Conservation (phyloP, 2,113 vertebrate species). For the Tringa solitaria region DNA sequence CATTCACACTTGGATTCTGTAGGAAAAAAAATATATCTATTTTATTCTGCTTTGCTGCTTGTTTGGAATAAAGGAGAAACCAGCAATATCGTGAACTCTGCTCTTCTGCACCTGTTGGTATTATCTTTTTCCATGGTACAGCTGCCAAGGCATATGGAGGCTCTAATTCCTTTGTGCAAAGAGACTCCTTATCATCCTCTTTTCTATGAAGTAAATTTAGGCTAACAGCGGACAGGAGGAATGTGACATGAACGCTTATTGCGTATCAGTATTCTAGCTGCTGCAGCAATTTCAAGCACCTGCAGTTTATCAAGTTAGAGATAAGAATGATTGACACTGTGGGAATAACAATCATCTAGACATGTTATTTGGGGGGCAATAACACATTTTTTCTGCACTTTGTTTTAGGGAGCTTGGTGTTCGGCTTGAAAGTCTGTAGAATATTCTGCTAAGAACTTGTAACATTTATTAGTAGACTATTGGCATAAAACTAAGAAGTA, state of each 20-base stretch:
- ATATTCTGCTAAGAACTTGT: neutral
- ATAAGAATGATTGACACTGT: slow-evolving; percentile 2
- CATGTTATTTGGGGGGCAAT: neutral
- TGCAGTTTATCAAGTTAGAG: slow-evolving; percentile 52
- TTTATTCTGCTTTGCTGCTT: neutral
- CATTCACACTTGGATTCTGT: neutral
- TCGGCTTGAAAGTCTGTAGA: neutral
- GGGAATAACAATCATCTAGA: slow-evolving; percentile 31
- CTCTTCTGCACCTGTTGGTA: neutral
- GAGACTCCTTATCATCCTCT: slow-evolving; percentile 4
- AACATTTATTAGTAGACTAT: neutral
- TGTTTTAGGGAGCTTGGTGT: neutral
- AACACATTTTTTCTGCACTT: neutral
- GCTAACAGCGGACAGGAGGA: neutral
- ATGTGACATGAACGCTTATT: neutral
- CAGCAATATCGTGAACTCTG: neutral
- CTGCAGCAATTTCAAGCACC: slow-evolving; percentile 19
- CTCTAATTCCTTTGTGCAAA: slow-evolving; percentile 16
- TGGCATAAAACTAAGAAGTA: neutral
- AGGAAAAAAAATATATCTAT: neutral
- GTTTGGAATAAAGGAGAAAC: neutral
- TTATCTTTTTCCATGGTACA: neutral
- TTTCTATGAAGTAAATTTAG: slow-evolving; percentile 4
- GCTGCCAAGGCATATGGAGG: neutral
- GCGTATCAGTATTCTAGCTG: neutral